phyloP scores from a whole-genome alignment of 2,888 invertebrate species.

The Sesia apiformis region DNA sequence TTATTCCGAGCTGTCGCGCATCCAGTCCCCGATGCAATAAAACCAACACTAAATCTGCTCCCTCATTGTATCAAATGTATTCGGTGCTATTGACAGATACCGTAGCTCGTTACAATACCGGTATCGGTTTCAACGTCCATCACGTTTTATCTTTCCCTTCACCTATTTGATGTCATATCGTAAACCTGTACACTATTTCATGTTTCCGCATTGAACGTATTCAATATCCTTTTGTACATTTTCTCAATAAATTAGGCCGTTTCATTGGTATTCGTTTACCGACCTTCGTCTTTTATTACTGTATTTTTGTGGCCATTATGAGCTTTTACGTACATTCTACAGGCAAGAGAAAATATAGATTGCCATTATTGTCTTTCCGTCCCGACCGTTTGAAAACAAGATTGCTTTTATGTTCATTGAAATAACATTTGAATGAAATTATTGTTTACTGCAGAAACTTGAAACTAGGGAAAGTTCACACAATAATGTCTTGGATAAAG shows the following conservation, averaged over 20 bases:
- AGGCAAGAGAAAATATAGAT: background rate
- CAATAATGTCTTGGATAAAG: background rate
- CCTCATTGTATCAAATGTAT: too few species aligned
- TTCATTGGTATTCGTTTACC: constrained; percentile 17
- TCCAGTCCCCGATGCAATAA: constrained; percentile 30
- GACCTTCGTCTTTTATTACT: background rate
- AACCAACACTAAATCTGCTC: constrained; percentile 42
- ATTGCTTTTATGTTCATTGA: constrained; percentile 6
- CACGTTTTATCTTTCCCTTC: constrained; percentile 41
- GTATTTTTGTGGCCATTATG: constrained; percentile 1
- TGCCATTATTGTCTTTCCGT: background rate
- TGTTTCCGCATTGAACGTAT: constrained; percentile 17
- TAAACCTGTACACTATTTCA: constrained; percentile 27
- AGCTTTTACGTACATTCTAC: constrained; percentile 4
- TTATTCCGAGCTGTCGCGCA: constrained; percentile 33
- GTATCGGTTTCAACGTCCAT: constrained; percentile 39
- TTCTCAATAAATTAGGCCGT: constrained; percentile 19
- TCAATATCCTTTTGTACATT: constrained; percentile 19
- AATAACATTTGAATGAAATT: too few species aligned
- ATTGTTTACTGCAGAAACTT: too few species aligned
- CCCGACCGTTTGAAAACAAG: background rate
- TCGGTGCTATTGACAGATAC: constrained; percentile 48
- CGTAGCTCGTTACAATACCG: constrained; percentile 43
- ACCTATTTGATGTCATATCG: constrained; percentile 28
- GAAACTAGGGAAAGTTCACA: too few species aligned